Evolutionary conservation across 2,113 vertebrate genomes (phyloP).

Genomic region (Gambusia holbrooki): DNA sequence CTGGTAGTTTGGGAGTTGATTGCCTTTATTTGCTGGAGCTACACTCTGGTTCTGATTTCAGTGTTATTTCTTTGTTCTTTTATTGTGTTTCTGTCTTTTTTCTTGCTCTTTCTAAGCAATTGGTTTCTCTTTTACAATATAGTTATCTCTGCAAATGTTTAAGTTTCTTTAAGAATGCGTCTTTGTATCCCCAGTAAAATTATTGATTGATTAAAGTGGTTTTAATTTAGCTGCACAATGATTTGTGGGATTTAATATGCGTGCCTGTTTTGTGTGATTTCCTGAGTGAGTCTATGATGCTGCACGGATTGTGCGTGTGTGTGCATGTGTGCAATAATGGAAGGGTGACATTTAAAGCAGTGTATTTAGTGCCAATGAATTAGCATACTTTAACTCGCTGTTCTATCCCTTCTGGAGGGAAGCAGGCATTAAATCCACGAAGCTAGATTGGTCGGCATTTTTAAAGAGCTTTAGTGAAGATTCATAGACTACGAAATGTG

Average conservation of each 20-base stretch:
- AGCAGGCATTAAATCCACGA: constrained; percentile 70
- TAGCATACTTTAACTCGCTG: constrained; percentile 78
- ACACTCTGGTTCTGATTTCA: constrained; percentile 4
- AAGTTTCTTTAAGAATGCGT: constrained; percentile 37
- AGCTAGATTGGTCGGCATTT: constrained; percentile 70
- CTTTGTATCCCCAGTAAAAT: constrained; percentile 43
- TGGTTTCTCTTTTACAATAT: neutral
- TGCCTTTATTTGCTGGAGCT: constrained; percentile 31
- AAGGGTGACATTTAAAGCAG: constrained; percentile 79
- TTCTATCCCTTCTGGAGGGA: constrained; percentile 59
- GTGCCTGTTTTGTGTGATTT: constrained; percentile 16
- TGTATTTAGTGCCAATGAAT: constrained; percentile 76
- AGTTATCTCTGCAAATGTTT: constrained; percentile 18
- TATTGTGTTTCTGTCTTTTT: neutral
- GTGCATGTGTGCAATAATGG: constrained; percentile 67
- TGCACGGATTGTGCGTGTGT: constrained; percentile 29
- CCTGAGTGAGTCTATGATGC: constrained; percentile 33
- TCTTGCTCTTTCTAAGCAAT: neutral
- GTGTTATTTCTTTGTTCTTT: constrained; percentile 3
- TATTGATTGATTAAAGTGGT: constrained; percentile 69
- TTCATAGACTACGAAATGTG: constrained; percentile 71
- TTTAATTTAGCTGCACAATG: constrained; percentile 54
- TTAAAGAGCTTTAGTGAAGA: constrained; percentile 73
- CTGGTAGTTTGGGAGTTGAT: constrained; percentile 37
- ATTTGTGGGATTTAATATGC: constrained; percentile 8